Conservation (phyloP, 2,797 vertebrate genomes). For the Dicrostonyx torquatus region DNA sequence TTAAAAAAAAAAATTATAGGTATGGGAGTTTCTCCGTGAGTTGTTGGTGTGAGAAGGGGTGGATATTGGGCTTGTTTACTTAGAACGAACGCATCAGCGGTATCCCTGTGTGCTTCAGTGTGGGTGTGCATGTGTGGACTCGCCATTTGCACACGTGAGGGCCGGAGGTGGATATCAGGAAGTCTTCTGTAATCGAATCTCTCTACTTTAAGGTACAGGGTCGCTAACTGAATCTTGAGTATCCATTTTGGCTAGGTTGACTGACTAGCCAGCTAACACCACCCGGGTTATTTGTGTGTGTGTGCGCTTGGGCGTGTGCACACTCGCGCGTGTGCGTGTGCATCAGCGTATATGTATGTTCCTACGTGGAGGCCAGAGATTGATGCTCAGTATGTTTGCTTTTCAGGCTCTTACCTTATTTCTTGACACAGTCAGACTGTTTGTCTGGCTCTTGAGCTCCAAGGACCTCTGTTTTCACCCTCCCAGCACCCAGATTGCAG, state of each 20-base stretch:
- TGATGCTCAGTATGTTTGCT: neutral
- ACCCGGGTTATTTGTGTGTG: neutral
- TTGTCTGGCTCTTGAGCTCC: neutral
- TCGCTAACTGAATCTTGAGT: neutral
- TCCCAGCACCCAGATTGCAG: neutral
- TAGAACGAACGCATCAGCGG: neutral
- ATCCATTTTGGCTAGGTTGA: neutral
- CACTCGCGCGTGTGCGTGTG: neutral
- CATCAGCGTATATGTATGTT: neutral
- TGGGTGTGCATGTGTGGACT: neutral
- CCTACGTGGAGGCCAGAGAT: no score
- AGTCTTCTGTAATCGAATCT: neutral
- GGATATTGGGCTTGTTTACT: neutral
- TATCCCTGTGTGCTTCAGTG: slow-evolving; percentile 35
- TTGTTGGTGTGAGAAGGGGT: neutral
- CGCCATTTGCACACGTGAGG: neutral
- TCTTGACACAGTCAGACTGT: neutral
- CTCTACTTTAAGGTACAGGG: neutral
- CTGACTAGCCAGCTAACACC: neutral
- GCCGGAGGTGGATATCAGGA: neutral
- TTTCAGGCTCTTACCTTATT: neutral
- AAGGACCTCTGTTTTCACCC: neutral
- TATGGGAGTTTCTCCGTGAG: slow-evolving; percentile 36
- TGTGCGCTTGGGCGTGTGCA: neutral
- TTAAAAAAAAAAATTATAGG: neutral